Evolutionary conservation across 2,113 vertebrate species (phyloP).

Genomic region (Sinocyclocheilus anshuiensis): DNA sequence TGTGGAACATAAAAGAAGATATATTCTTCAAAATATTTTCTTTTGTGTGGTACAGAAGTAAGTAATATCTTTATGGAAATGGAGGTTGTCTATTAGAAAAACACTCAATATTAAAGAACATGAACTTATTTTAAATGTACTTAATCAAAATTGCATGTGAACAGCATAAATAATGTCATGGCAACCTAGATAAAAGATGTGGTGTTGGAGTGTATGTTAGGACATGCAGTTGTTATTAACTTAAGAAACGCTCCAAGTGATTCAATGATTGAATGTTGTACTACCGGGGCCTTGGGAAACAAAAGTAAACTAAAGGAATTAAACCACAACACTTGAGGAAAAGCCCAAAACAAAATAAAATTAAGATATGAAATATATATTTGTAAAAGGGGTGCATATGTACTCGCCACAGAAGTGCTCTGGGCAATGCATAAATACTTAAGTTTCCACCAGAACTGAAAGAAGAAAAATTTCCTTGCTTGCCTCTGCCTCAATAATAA

Average conservation of each 20-base stretch:
- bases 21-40: not conserved
- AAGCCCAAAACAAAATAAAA: not conserved
- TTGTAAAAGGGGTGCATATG: not conserved
- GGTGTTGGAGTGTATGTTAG: not conserved
- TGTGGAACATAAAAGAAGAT: too few species aligned
- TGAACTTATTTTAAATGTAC: too few species aligned
- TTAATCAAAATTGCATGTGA: not conserved
- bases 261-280: not conserved
- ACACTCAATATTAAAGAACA: too few species aligned
- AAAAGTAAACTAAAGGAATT: constrained; percentile 17
- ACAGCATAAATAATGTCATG: not conserved
- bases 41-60: not conserved
- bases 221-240: not conserved
- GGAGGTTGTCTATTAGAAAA: not conserved
- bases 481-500: not conserved
- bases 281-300: not conserved
- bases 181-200: not conserved
- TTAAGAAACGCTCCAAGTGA: not conserved
- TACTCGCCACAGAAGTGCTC: not conserved
- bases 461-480: not conserved
- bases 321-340: not conserved
- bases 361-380: constrained; percentile 20
- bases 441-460: not conserved
- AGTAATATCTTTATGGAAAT: not conserved
- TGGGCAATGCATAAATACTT: not conserved